Evolutionary conservation across 2,113 vertebrate species (phyloP).

Genomic region (Aldabrachelys gigantea): DNA sequence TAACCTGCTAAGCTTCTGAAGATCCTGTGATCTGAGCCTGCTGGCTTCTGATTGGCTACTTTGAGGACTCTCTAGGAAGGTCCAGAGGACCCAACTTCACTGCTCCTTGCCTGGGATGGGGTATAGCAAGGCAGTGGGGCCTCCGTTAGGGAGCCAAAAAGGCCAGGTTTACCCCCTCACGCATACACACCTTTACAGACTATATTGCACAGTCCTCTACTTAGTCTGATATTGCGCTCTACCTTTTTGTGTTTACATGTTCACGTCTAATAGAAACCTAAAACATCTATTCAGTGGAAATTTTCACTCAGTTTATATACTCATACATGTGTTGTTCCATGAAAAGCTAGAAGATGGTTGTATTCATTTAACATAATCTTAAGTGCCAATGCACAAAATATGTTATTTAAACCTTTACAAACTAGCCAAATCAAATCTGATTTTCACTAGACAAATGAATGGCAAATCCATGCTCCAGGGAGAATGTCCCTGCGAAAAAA

Average conservation of each 20-base stretch:
- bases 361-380: slow-evolving; percentile 61
- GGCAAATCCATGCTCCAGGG: neutral
- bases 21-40: neutral
- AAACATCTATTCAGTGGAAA: slow-evolving; percentile 45
- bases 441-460: slow-evolving; percentile 29
- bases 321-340: slow-evolving; percentile 10
- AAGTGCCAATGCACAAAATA: slow-evolving; percentile 36
- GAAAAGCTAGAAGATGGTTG: slow-evolving; percentile 38
- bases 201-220: slow-evolving; percentile 1
- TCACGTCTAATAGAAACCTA: slow-evolving; percentile 38
- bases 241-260: slow-evolving; percentile 13
- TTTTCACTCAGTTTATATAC: slow-evolving; percentile 48
- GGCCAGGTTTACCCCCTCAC: neutral
- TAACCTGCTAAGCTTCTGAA: no score
- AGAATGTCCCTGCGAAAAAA: neutral
- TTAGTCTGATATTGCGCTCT: neutral
- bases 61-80: no score
- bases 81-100: no score
- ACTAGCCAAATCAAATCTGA: slow-evolving; percentile 27
- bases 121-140: no score
- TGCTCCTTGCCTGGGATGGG: no score
- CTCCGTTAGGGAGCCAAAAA: no score
- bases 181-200: neutral
- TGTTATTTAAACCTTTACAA: slow-evolving; percentile 39
- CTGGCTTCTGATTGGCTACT: no score